Evolutionary conservation across 2,888 invertebrate species (phyloP), one percentile per base, ranked within the genome.

Genomic region (Lasioglossum vierecki): DNA sequence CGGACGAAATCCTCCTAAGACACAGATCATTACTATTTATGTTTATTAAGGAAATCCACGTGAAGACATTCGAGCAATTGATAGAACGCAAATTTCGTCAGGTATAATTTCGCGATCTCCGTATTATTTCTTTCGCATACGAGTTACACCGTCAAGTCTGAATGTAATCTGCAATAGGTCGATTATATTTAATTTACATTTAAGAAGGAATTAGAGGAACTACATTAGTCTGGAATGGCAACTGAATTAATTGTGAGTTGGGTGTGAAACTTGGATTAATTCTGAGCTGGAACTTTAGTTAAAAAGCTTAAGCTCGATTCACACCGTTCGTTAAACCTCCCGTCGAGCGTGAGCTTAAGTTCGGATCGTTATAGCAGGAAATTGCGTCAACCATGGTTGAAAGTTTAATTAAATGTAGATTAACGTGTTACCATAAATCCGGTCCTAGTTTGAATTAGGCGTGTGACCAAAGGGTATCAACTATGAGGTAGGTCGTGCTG

Each of bases 1-100:
- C 57, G n/a, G 57, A 57, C n/a, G 57, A 57, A 57, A 57, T 57
- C 11, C 57, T 57, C n/a, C 57, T 57, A 57, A n/a, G 57, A 57
- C 57, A 57, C 57, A n/a, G 57, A 57, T 57, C 57, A 3, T 57
- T n/a, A n/a, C n/a, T 57, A n/a, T n/a, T 57, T n/a, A 57, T 1
- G 8, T 57, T 57, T n/a, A n/a, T n/a, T 57, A n/a, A 1, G 11
- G n/a, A n/a, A 57, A n/a, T 57, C 57, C 57, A 57, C n/a, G 11
- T n/a, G 22, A n/a, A n/a, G 57, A n/a, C 57, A 3, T 57, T 30
- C 3, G 8, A 30, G 22, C 35, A 35, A 66, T 66, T 22, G 18
- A 5, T 35, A 39, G 4, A 35, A 66, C 66, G 0, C 35, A 35
- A 66, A 66, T 22, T 35, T 30, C 3, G 18, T 35, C 66, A 35